These are phyloP conservation scores for Rhinichthys klamathensis DNA, from an alignment of 2,113 vertebrate genomes.

Conservation along the genomic window DNA sequence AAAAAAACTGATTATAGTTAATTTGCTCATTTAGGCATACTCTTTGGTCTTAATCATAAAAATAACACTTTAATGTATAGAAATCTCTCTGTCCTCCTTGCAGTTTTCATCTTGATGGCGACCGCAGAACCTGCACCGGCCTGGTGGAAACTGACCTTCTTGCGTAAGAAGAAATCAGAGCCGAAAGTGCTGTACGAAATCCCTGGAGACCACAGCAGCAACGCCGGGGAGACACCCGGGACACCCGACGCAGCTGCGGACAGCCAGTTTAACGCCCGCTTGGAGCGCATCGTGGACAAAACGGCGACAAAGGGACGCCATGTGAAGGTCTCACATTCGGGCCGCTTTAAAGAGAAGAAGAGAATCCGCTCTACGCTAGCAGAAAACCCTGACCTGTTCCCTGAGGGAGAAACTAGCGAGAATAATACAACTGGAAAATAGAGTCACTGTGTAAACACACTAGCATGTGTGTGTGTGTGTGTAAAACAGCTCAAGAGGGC, in stretches of 20 bases:
- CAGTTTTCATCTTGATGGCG: constrained; percentile 49
- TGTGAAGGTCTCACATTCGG: constrained; percentile 90
- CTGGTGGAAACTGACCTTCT: constrained; percentile 93
- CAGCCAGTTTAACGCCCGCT: constrained; percentile 73
- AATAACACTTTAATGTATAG: neutral
- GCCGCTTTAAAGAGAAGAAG: constrained; percentile 93
- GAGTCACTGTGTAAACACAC: constrained; percentile 20
- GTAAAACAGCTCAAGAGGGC: constrained; percentile 12
- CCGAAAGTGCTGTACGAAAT: constrained; percentile 84
- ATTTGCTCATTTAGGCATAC: neutral
- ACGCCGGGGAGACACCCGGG: constrained; percentile 46
- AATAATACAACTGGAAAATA: constrained; percentile 56
- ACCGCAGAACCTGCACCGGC: constrained; percentile 77
- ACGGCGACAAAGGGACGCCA: constrained; percentile 83
- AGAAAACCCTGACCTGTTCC: constrained; percentile 82
- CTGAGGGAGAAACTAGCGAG: constrained; percentile 52
- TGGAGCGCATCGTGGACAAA: constrained; percentile 92
- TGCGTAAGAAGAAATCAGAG: constrained; percentile 84
- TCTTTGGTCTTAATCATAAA: constrained; percentile 4
- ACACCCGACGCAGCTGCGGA: constrained; percentile 16
- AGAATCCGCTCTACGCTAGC: constrained; percentile 81
- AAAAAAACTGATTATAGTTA: neutral
- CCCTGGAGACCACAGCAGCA: constrained; percentile 70
- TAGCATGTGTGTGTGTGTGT: neutral
- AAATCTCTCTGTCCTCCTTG: neutral